Evolutionary conservation across 2,113 vertebrate genomes (phyloP), one percentile per base, ranked within the genome.

Genomic region (Genyomyrus donnyi): DNA sequence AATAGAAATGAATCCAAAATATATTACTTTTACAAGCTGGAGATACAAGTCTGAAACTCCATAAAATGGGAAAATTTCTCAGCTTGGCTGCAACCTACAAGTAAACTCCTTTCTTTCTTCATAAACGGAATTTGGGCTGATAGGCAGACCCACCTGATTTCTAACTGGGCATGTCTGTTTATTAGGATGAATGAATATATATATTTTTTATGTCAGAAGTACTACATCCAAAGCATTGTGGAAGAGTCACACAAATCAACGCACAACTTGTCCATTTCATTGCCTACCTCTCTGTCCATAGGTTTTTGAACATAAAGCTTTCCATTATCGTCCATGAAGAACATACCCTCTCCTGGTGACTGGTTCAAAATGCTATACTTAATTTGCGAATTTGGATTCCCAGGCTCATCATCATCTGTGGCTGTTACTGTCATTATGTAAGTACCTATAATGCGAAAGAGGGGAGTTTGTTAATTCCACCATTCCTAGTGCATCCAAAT

Each of bases 241-340:
- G 19, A 9, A 66, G 7, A 62, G 2, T 11, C 19, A 48, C 4
- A 77, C 45, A 74, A 49, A 70, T 17, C 74, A 17, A 89, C 1
- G 2, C 42, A 48, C 87, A 24, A 13, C n/a, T 5, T 62, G 7
- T 88, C 7, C 21, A 62, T n/a, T 62, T 53, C 5, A 3, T 58
- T n/a, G 85, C n/a, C 94, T 96, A 99, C 98, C 97, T 99, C 98
- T 97, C 98, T 96, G 92, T 99, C 97, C 83, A 99, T 89, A 90
- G 93, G 86, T 15, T 91, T 93, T 52, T 93, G 94, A n/a, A 97
- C 95, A 39, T 88, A 70, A 39, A 99, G 89, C 88, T 94, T 93
- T 89, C 98, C 98, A 2, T 95, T 90, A 3, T 50, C 90, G 35
- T 92, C 94, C 66, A 99, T 95, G 62, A 90, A 90, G 90, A 99